Evolutionary conservation across 1,140 invertebrate genomes (phyloP), one percentile per base, ranked within the genome.

Genomic region (Oryzaephilus surinamensis): DNA sequence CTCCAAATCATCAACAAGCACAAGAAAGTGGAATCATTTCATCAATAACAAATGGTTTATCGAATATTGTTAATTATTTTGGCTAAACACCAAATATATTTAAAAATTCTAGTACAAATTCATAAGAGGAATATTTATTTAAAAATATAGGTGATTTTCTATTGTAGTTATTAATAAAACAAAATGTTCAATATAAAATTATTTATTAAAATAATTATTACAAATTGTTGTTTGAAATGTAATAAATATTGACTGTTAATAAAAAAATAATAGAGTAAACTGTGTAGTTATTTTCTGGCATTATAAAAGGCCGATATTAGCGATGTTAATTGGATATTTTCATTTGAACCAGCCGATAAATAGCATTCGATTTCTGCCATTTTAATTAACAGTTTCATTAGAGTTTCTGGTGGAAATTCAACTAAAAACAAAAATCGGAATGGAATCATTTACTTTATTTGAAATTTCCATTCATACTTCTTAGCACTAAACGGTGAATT

Each of bases 351-450:
- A 38, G 71, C 70, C 1, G 80, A 65, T 11, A 92, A 63, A 29
- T 85, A 69, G 58, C 79, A 76, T 65, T 95, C 89, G 43, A 90
- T 77, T 49, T 86, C 77, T 6, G 85, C 77, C 72, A 94, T 73
- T 62, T 84, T 83, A 31, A 83, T 77, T 23, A 92, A 56, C 12
- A 95, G 60, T 46, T 77, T 67, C 30, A 84, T 77, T 46, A 87
- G 60, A 17, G 87, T 71, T 20, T 78, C 66, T 30, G 78, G 66
- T 4, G 88, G 84, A 41, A 93, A 72, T 54, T 90, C 84, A 63
- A 91, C 86, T 92, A 61, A 42, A 78, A 77, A 51, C 46, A 52
- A 54, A 23, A 40, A 12, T 16, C 8, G 10, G 11, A 24, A 6
- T 24, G 5, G 8, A 24, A 26, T 19, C 4, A 31, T 13, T 15